Base-by-base conservation (phyloP, 2,797 vertebrate species). In the Danionella dracula region DNA sequence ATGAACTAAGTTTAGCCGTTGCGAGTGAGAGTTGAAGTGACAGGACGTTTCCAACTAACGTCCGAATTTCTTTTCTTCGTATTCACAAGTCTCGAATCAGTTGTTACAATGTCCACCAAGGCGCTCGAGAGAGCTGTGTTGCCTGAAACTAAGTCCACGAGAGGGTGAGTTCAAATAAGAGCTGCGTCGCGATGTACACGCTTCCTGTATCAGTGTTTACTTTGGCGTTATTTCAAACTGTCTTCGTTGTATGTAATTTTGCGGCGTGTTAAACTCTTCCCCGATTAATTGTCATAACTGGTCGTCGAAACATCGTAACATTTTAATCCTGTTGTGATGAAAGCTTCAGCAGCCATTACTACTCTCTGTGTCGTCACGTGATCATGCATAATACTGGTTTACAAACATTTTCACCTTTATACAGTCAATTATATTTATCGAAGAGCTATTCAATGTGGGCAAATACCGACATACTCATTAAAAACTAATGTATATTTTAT, bases 91-190 rank as follows among this genome's bases (percentile, higher is more conserved):
- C 8, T 9, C 15, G 10, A 9, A 55, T 27, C 15, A 2, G 0
- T 11, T 10, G 15, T 19, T 45, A 5, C 13, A 37, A 55, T 55
- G 31, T 46, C 41, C 13, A 46, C 62, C 27, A n/a, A 23, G 11
- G 55, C 13, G 16, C 11, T 15, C 10, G 62, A 65, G 10, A 45
- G 54, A 13, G 2, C 31, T n/a, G 45, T 59, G 32, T 59, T 46
- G 29, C 21, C 37, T 8, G 48, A 54, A 23, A 44, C 50, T 37
- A 54, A 34, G 19, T 37, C 50, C 10, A 35, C 50, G 41, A 37
- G 8, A 9, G 31, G 62, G 62, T 65, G 32, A 65, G 62, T 65
- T 55, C 35, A 31, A 6, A 13, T 27, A 32, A 13, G 3, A 54
- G 31, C 19, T 17, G 29, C 31, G 32, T 17, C 35, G 40, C 61